These are phyloP conservation scores for cat (Felis catus) DNA, from an alignment of 2,113 vertebrate genomes.

Conservation along the genomic window DNA sequence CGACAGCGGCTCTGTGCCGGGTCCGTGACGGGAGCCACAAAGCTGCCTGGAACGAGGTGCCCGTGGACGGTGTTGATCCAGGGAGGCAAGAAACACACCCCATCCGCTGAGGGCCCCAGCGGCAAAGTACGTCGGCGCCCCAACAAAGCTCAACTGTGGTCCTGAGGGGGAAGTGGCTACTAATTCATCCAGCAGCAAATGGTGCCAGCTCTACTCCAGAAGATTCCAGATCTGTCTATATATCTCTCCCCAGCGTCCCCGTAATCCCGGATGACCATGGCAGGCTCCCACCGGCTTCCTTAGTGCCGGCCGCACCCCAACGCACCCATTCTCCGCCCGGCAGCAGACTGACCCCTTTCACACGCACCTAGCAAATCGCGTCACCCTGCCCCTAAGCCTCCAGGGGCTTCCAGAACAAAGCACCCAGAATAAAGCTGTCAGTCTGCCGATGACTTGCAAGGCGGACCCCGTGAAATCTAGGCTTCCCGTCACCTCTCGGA, in stretches of 20 bases:
- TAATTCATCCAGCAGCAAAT: background rate
- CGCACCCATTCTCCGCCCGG: background rate
- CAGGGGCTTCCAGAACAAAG: background rate
- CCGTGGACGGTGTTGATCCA: background rate
- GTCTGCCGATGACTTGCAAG: background rate
- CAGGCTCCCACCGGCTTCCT: background rate
- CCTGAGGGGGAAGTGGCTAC: background rate
- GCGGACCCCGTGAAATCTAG: too few species aligned
- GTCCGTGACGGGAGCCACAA: fast-evolving
- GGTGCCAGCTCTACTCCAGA: background rate
- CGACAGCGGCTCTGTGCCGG: background rate
- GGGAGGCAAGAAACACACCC: background rate
- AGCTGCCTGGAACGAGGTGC: background rate
- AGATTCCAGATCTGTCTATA: background rate
- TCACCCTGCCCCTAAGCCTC: background rate
- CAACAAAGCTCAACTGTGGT: background rate
- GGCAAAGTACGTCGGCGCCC: background rate
- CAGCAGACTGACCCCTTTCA: background rate
- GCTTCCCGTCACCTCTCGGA: background rate
- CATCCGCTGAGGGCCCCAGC: fast-evolving
- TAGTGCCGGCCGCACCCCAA: background rate
- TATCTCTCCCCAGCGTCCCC: fast-evolving
- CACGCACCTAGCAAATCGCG: background rate
- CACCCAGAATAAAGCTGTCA: background rate
- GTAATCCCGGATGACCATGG: background rate